phyloP scores from a whole-genome alignment of 2,113 vertebrate species.

The Dolichallabes microphthalmus region DNA sequence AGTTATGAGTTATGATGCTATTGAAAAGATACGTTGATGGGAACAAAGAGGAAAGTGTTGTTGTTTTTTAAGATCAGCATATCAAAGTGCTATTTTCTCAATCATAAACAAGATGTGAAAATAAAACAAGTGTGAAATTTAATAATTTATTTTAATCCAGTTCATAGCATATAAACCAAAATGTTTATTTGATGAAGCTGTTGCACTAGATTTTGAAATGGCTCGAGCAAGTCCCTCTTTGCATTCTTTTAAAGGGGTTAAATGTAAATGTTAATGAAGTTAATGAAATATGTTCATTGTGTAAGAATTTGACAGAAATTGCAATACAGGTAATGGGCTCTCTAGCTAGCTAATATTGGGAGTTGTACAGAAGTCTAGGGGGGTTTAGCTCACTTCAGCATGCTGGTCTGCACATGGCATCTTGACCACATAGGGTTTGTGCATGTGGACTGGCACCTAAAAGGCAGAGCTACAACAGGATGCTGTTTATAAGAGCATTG shows the following conservation, averaged over 20 bases:
- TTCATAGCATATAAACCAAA: conserved; percentile 15
- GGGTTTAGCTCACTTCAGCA: conserved; percentile 48
- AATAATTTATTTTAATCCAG: conserved; percentile 5
- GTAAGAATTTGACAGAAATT: neutral
- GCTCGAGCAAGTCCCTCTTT: conserved; percentile 9
- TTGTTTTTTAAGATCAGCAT: conserved; percentile 10
- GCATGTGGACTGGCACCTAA: conserved; percentile 63
- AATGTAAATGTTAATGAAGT: neutral
- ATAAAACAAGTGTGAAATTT: conserved; percentile 6
- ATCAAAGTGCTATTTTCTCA: conserved; percentile 1
- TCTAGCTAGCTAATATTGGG: conserved; percentile 31
- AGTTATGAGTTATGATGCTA: conserved; percentile 39
- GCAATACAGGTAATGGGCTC: neutral
- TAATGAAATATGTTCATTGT: neutral
- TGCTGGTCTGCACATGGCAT: conserved; percentile 58
- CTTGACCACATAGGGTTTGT: conserved; percentile 62
- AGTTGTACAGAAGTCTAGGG: conserved; percentile 12
- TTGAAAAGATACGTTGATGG: conserved; percentile 12
- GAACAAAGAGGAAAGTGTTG: conserved; percentile 24
- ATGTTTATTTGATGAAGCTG: conserved; percentile 4
- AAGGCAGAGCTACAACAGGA: conserved; percentile 53
- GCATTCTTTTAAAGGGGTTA: conserved; percentile 1
- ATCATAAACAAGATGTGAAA: neutral
- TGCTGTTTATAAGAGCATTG: conserved; percentile 59
- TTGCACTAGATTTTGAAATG: neutral